Conservation (phyloP, 2,888 invertebrate species). For the Amphipoea lucens region DNA sequence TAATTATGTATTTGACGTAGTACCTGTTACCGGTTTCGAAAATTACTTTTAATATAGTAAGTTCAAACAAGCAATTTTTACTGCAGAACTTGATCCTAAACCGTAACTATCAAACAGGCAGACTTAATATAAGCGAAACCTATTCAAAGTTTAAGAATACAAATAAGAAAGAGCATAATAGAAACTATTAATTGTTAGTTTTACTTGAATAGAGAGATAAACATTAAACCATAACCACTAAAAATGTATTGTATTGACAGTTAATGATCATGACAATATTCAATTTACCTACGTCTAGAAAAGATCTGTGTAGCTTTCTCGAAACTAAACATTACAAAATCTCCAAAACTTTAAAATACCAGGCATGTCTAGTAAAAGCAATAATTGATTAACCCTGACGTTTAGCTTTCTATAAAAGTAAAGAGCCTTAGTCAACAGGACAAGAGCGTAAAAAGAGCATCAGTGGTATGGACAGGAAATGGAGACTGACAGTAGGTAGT, state of each 20-base stretch:
- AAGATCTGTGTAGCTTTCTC: neutral
- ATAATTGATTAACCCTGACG: neutral
- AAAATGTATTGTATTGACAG: neutral
- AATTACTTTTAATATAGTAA: conserved; percentile 8
- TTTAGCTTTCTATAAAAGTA: conserved; percentile 27
- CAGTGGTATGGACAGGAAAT: conserved; percentile 56
- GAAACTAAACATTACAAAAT: neutral
- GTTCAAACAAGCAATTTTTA: neutral
- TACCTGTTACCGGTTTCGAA: conserved; percentile 22
- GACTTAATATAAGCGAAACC: neutral
- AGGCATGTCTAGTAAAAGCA: neutral
- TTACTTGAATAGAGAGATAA: neutral
- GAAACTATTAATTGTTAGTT: neutral
- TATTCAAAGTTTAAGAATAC: neutral
- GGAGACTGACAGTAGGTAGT: conserved; percentile 68
- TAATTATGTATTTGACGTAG: conserved; percentile 44
- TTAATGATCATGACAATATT: neutral
- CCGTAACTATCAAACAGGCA: neutral
- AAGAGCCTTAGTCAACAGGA: conserved; percentile 48
- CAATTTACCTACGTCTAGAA: neutral
- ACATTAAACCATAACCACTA: neutral
- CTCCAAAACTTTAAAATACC: neutral
- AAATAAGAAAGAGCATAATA: conserved; percentile 1
- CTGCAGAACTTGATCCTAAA: neutral
- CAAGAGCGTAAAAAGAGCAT: conserved; percentile 39